Evolutionary conservation across 1,140 invertebrate genomes (phyloP), one percentile per base, ranked within the genome.

Genomic region (Neodiprion pinetum): DNA sequence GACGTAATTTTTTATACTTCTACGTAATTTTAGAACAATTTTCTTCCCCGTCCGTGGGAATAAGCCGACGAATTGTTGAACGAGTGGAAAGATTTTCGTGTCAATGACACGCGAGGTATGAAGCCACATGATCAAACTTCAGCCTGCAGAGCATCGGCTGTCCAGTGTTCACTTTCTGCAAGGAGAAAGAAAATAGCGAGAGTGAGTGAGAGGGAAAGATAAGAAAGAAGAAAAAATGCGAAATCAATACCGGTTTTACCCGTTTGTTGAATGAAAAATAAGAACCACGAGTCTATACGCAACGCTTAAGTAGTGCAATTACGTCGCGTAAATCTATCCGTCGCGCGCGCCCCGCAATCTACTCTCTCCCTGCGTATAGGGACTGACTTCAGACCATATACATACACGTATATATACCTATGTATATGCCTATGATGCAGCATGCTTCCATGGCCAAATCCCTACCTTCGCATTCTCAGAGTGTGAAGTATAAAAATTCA

Each of bases 251-350:
- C 53, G 53, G 53, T 61, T 61, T 17, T 12, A 61, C 53, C 53
- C 53, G 53, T 61, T 61, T 61, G 53, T 61, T 61, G 53, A 61
- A 61, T 61, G 53, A 61, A 61, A 61, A 61, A 61, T 5, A 61
- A 61, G 53, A 61, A 61, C 53, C 53, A 17, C 53, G 53, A 61
- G 11, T 61, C 53, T 17, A 61, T 17, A n/a, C 53, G 53, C 11
- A 61, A 17, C n/a, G 53, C 53, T 61, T 61, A 61, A 61, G 53
- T 61, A 61, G 53, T 61, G 53, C 53, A 61, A 61, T 61, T 61
- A 61, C 53, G 53, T 61, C 53, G 53, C 53, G 53, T 61, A 61
- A 61, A 61, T 61, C 53, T 61, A 17, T 61, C 8, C 53, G 53
- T 61, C 53, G 53, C 53, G 53, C 53, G n/a, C 28, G 28, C 28